Evolutionary conservation across 1,140 invertebrate genomes (phyloP), one percentile per base, ranked within the genome.

Genomic region (Zaprionus vittiger): DNA sequence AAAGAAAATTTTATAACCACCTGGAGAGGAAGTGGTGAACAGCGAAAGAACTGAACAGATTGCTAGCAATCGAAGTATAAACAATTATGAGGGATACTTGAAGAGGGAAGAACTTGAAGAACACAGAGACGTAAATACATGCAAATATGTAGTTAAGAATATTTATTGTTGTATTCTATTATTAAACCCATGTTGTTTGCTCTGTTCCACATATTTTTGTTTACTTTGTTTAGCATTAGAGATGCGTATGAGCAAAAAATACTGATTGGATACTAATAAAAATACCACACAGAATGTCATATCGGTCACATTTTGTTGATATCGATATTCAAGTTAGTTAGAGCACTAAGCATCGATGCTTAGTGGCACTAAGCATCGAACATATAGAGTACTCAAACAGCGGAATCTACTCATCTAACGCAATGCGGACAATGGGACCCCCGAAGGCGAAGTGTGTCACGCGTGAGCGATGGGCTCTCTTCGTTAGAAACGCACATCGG

Each of bases 1-100:
- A 71, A 64, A 57, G 56, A n/a, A 62, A 37, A 69, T 59, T 64
- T 47, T 57, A 49, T 41, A 47, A 37, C 24, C 24, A 41, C 38
- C 28, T 37, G 47, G 7, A 5, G 7, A 15, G 12, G 34, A 57
- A 15, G 54, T n/a, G 31, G 17, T 24, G 28, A n/a, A 49, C 54
- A 67, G 44, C 28, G 24, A 24, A 20, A 67, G 38, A 44, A 37
- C 28, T 26, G 38, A 20, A 67, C 54, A 44, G 64, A 41, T 66
- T 56, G 56, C 41, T 12, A 24, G 14, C 41, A 61, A 61, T 52
- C 47, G 12, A 52, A 12, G 20, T 22, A 52, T 20, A 52, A 52
- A 20, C 7, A 52, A 52, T 24, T 52, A 52, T 52, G 11, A 2
- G 11, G 9, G 1, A 24, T 22, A 4, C 47, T 22, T 20, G 4